Evolutionary conservation across 2,888 invertebrate species (phyloP).

Genomic region (Biston betularia): DNA sequence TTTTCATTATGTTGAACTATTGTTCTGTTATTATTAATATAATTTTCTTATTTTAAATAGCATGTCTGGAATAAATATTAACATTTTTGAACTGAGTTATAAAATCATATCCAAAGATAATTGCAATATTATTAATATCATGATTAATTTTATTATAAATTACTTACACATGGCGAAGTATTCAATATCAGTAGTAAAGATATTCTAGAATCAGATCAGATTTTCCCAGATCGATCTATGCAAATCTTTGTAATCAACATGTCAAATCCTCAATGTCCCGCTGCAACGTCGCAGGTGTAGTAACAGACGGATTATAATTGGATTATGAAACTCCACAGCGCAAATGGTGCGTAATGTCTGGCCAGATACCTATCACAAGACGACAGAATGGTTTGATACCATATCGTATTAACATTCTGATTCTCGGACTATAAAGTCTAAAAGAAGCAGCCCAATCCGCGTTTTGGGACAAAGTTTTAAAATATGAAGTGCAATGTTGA

Average conservation of each 20-base stretch:
- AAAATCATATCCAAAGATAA: neutral
- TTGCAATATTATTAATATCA: neutral
- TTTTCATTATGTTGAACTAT: neutral
- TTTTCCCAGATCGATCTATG: conserved; percentile 33
- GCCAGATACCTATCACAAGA: conserved; percentile 25
- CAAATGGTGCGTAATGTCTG: conserved; percentile 73
- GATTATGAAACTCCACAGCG: conserved; percentile 68
- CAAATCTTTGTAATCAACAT: conserved; percentile 41
- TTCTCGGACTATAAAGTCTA: neutral
- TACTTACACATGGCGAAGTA: neutral
- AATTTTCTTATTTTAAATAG: too few relatives aligned
- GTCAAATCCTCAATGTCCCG: conserved; percentile 42
- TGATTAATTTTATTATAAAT: neutral
- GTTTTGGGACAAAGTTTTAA: neutral
- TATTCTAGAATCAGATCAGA: conserved; percentile 22
- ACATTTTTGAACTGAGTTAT: too few relatives aligned
- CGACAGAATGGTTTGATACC: neutral
- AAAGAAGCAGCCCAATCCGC: neutral
- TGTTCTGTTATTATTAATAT: neutral
- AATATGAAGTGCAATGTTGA: neutral
- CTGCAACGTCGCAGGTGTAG: conserved; percentile 50
- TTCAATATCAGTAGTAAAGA: neutral
- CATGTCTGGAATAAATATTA: too few relatives aligned
- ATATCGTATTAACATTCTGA: conserved; percentile 9
- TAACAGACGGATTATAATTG: conserved; percentile 61